Evolutionary conservation across 2,888 invertebrate genomes (phyloP).

Genomic region (Ecdyonurus torrentis): DNA sequence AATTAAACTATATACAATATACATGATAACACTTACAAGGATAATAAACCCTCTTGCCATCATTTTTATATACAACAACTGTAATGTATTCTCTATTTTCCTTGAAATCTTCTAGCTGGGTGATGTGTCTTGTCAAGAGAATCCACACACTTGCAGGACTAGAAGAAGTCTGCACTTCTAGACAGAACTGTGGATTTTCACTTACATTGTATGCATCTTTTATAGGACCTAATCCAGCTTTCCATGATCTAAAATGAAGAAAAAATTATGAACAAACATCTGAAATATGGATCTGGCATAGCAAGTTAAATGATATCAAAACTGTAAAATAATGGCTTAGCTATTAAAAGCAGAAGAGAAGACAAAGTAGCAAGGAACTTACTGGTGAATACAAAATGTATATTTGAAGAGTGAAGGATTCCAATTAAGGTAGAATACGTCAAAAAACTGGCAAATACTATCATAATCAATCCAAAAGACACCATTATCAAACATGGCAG

Average conservation of each 20-base stretch:
- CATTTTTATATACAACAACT: constrained; percentile 70
- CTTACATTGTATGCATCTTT: constrained; percentile 83
- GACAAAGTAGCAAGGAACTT: constrained; percentile 27
- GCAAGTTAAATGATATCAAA: too few relatives aligned
- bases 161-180: constrained; percentile 41
- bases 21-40: constrained; percentile 62
- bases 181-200: constrained; percentile 79
- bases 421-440: constrained; percentile 93
- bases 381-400: constrained; percentile 86
- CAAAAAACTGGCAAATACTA: constrained; percentile 75
- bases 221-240: constrained; percentile 69
- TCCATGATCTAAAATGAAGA: constrained; percentile 68
- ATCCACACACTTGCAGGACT: constrained; percentile 63
- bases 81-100: constrained; percentile 91
- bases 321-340: too few relatives aligned
- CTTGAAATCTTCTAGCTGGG: constrained; percentile 81
- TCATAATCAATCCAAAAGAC: constrained; percentile 95
- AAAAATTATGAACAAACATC: too few relatives aligned
- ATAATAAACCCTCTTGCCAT: constrained; percentile 76
- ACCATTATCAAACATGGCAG: constrained; percentile 82
- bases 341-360: background rate
- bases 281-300: too few relatives aligned
- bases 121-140: constrained; percentile 80
- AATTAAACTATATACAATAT: too few relatives aligned
- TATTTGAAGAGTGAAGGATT: constrained; percentile 74